Evolutionary conservation across 1,140 invertebrate genomes (phyloP).

Genomic region (Chymomyza costata): DNA sequence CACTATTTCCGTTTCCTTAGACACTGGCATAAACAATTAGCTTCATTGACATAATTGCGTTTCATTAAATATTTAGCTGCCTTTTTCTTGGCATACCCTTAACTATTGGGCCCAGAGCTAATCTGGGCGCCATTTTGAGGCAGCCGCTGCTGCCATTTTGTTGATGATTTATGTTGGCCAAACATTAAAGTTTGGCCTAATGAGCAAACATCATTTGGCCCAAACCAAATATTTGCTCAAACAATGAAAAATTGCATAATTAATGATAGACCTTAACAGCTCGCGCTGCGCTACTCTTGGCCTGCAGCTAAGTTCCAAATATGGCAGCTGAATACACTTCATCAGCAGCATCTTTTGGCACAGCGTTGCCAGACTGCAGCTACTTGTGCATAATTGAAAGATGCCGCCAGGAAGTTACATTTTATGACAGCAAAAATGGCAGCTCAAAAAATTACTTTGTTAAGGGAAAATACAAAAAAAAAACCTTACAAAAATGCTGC

Average conservation of each 20-base stretch:
- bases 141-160: not conserved
- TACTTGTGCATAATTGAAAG: constrained; percentile 61
- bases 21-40: constrained; percentile 49
- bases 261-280: constrained; percentile 64
- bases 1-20: not conserved
- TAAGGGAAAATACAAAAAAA: not conserved
- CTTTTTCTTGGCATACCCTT: too few relatives aligned
- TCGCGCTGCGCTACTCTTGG: not conserved
- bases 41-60: constrained; percentile 62
- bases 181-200: constrained; percentile 12
- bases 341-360: not conserved
- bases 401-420: constrained; percentile 38
- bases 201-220: constrained; percentile 50
- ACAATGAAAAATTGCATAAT: constrained; percentile 54
- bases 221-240: constrained; percentile 47
- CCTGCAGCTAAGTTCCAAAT: not conserved
- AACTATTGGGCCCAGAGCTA: not conserved
- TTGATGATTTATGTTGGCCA: constrained; percentile 30
- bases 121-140: not conserved
- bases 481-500: constrained; percentile 39
- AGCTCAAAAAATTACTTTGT: too few relatives aligned
- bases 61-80: constrained; percentile 25
- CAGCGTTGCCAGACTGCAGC: not conserved
- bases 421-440: constrained; percentile 26
- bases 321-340: not conserved